These are phyloP conservation scores for Schlechtendalia chinensis DNA, from an alignment of 1,140 invertebrate genomes.

Conservation along the genomic window DNA sequence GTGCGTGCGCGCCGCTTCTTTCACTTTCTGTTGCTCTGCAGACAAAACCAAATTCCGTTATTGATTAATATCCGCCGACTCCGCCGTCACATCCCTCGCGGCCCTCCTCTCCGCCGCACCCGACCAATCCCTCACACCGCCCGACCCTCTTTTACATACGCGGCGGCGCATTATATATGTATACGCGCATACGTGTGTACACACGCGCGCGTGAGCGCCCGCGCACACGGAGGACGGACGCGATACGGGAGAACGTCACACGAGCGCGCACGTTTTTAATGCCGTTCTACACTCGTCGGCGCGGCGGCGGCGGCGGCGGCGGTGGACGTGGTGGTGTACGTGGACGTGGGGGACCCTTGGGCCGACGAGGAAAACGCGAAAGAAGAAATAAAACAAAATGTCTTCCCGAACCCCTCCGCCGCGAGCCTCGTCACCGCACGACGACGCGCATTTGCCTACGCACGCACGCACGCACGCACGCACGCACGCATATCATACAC, in stretches of 20 bases:
- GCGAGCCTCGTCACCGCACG: not conserved
- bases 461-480: not conserved
- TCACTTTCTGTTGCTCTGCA: conserved; percentile 45
- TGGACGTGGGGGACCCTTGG: conserved; percentile 25
- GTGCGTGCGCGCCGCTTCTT: conserved; percentile 23
- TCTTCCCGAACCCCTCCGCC: conserved; percentile 18
- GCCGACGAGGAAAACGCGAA: conserved; percentile 22
- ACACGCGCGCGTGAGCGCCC: not conserved
- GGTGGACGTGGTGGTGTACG: too few relatives aligned
- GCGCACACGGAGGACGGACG: not conserved
- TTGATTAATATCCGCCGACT: conserved; percentile 44
- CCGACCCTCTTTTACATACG: not conserved
- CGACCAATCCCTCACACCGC: conserved; percentile 14
- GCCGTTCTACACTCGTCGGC: conserved; percentile 29
- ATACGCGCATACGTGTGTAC: not conserved
- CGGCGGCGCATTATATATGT: too few relatives aligned
- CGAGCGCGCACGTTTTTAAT: conserved; percentile 47
- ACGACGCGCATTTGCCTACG: conserved; percentile 16
- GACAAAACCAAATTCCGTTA: conserved; percentile 50
- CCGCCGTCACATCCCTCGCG: not conserved
- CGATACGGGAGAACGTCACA: conserved; percentile 45
- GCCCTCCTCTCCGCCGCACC: not conserved
- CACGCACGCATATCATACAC: not conserved
- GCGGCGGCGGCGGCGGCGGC: not conserved
- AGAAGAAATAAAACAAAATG: conserved; percentile 48